A percentile compares a stretch with the other conserved stretches of the same genome.
Evolutionary conservation across 2,797 vertebrate genomes (phyloP).

Genomic region (Monodelphis domestica): DNA sequence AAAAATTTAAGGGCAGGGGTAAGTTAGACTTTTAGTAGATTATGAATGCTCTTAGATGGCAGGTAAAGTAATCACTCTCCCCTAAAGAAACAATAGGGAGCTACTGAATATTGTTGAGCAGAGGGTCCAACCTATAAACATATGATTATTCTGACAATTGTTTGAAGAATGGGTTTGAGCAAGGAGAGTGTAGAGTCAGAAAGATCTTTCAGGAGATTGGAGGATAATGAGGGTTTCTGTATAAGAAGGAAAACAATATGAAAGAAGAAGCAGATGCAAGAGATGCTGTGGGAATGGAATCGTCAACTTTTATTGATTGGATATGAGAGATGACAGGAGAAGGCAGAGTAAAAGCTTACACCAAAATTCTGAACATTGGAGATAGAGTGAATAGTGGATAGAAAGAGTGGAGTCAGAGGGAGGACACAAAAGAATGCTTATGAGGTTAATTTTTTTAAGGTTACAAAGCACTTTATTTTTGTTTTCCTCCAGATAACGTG

Average conservation of each 20-base stretch:
- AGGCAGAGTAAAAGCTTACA: background rate
- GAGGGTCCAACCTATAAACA: background rate
- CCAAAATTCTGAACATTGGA: background rate
- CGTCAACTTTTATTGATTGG: background rate
- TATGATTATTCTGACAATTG: background rate
- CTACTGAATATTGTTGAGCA: background rate
- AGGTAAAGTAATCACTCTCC: background rate
- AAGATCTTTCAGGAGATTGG: background rate
- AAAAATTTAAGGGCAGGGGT: background rate
- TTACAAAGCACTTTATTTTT: too few species aligned
- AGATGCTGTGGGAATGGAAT: background rate
- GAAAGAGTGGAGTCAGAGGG: background rate
- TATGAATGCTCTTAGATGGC: background rate
- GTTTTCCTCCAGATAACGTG: too few species aligned
- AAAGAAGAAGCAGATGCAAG: background rate
- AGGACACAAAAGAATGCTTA: too few species aligned
- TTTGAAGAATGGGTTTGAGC: background rate
- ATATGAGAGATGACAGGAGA: background rate
- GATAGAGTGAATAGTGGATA: background rate
- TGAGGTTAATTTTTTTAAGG: too few species aligned
- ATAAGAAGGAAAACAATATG: background rate
- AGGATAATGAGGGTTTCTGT: background rate
- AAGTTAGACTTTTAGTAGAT: background rate
- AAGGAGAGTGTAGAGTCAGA: background rate
- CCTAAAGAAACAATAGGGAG: background rate